Conservation (phyloP, 2,797 vertebrate species). For the Nannoperca obscura region DNA sequence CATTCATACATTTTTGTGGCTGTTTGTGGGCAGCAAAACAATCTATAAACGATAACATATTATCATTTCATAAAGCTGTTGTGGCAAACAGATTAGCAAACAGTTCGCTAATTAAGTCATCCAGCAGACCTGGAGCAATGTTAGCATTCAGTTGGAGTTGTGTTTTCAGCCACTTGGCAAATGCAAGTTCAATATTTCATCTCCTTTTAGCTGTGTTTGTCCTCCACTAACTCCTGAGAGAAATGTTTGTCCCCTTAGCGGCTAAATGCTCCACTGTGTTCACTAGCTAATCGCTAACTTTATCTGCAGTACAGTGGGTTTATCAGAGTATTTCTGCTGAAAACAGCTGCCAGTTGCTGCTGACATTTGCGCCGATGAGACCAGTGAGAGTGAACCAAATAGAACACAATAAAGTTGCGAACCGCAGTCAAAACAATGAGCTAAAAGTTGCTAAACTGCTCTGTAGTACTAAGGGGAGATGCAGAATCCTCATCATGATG, state of each 20-base stretch:
- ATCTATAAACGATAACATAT: neutral
- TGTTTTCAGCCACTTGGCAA: neutral
- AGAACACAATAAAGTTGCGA: neutral
- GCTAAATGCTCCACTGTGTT: no score
- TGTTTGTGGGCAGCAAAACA: neutral
- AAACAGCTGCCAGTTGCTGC: neutral
- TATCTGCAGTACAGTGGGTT: no score
- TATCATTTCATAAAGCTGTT: slow-evolving; percentile 4
- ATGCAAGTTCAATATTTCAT: no score
- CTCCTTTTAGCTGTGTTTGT: no score
- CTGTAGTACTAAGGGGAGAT: no score
- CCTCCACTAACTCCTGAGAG: no score
- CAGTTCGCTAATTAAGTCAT: neutral
- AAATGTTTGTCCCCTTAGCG: no score
- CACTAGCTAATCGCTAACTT: no score
- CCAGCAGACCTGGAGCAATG: neutral
- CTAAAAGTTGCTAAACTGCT: neutral
- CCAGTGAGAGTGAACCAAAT: neutral
- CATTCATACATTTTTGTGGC: neutral
- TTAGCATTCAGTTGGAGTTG: neutral
- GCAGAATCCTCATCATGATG: neutral
- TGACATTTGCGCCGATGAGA: neutral
- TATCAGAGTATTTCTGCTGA: no score
- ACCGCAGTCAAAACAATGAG: neutral
- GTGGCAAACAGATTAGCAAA: neutral